These are phyloP conservation scores for Drosophila dives DNA, from an alignment of 2,888 invertebrate species.

Conservation along the genomic window DNA sequence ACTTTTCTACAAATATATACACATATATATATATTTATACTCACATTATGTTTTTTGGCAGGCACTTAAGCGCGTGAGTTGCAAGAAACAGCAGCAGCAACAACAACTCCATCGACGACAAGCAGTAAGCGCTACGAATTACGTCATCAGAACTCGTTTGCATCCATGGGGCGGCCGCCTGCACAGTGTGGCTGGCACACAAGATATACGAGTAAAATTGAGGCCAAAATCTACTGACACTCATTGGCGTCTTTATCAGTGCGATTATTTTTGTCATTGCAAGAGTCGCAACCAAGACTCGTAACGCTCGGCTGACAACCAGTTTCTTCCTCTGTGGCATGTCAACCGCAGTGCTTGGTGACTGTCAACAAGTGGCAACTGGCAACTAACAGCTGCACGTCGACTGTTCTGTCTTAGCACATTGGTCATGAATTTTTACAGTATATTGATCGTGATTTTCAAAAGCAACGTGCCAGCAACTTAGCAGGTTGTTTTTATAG, in stretches of 20 bases:
- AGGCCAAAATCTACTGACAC: slow-evolving; percentile 65
- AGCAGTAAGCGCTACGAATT: slow-evolving; percentile 41
- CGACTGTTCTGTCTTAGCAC: slow-evolving; percentile 36
- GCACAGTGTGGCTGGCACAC: slow-evolving; percentile 49
- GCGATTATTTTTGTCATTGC: slow-evolving; percentile 72
- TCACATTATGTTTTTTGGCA: slow-evolving; percentile 46
- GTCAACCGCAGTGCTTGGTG: slow-evolving; percentile 1
- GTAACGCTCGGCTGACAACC: slow-evolving; percentile 35
- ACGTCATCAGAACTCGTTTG: slow-evolving; percentile 78
- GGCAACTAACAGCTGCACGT: slow-evolving; percentile 8
- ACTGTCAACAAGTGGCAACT: slow-evolving; percentile 22
- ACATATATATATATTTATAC: slow-evolving; percentile 7
- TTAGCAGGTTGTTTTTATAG: slow-evolving; percentile 25
- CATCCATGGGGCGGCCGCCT: slow-evolving; percentile 46
- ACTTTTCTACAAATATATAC: slow-evolving; percentile 11
- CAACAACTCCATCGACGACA: slow-evolving; percentile 28
- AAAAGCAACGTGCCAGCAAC: slow-evolving; percentile 36
- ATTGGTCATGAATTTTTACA: slow-evolving; percentile 70
- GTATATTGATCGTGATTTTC: slow-evolving; percentile 75
- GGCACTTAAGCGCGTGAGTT: slow-evolving; percentile 55
- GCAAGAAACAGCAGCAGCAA: slow-evolving; percentile 46
- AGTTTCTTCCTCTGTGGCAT: slow-evolving; percentile 38
- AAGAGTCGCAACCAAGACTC: slow-evolving; percentile 21
- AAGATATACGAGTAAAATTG: slow-evolving; percentile 48
- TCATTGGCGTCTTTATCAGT: slow-evolving; percentile 65